These are phyloP conservation scores for Lethrus apterus DNA, from an alignment of 1,140 invertebrate species.

Conservation along the genomic window DNA sequence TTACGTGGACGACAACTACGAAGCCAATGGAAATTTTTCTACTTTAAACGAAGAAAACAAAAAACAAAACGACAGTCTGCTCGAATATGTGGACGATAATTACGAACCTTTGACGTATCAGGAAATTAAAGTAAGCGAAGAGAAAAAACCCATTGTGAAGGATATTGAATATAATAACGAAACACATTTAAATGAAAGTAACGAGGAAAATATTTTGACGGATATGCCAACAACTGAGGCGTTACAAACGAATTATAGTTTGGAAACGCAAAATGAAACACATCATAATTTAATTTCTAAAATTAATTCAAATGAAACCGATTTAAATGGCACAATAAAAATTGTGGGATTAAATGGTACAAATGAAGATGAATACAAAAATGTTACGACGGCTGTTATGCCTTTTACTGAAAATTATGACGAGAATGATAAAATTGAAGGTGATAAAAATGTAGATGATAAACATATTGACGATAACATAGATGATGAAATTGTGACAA, in stretches of 20 bases:
- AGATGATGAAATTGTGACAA: background rate
- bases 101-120: slow-evolving; percentile 44
- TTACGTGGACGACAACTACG: background rate
- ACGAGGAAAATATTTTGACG: background rate
- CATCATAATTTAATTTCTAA: too few species aligned
- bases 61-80: background rate
- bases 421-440: background rate
- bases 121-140: background rate
- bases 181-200: background rate
- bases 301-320: too few species aligned
- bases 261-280: too few species aligned
- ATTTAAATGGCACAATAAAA: too few species aligned
- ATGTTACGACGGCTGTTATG: background rate
- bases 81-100: slow-evolving; percentile 50
- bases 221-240: background rate
- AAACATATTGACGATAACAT: background rate
- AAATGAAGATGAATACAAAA: background rate
- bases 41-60: background rate
- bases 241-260: too few species aligned
- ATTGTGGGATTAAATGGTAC: too few species aligned
- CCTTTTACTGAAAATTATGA: too few species aligned
- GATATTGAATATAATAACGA: slow-evolving; percentile 15
- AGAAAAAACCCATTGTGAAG: background rate
- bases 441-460: background rate
- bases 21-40: background rate